Evolutionary conservation across 2,888 invertebrate species (phyloP).

Genomic region (Nomada lathburiana): DNA sequence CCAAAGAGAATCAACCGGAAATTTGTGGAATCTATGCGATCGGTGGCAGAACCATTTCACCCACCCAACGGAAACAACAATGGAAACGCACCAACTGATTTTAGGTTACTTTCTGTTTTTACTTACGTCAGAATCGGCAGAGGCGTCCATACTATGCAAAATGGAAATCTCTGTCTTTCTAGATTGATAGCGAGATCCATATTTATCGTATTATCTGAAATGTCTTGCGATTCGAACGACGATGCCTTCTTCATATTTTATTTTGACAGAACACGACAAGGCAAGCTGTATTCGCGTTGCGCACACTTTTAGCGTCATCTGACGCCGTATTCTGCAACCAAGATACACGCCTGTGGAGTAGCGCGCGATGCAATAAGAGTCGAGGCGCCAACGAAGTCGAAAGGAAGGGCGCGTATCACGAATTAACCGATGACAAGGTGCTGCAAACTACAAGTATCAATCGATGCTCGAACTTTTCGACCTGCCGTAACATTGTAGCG

Average conservation of each 20-base stretch:
- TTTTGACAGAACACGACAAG: constrained; percentile 8
- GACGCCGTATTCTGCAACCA: not conserved
- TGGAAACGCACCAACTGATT: too few species aligned
- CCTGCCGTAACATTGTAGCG: too few species aligned
- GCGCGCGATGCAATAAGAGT: not conserved
- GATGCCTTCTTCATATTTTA: constrained; percentile 52
- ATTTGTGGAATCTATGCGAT: not conserved
- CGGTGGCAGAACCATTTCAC: too few species aligned
- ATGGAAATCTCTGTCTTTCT: constrained; percentile 89
- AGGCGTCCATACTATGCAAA: constrained; percentile 98
- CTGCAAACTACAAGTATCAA: too few species aligned
- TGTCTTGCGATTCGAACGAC: constrained; percentile 14
- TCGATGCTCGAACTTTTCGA: too few species aligned
- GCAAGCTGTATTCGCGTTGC: not conserved
- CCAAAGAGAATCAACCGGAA: not conserved
- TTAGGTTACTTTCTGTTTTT: constrained; percentile 35
- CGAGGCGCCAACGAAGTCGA: too few species aligned
- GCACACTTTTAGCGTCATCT: not conserved
- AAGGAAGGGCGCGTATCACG: too few species aligned
- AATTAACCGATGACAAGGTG: too few species aligned
- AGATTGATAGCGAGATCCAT: constrained; percentile 77
- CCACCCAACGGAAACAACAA: too few species aligned
- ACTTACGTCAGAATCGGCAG: constrained; percentile 95
- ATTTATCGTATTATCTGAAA: constrained; percentile 36
- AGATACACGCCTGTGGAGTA: not conserved